phyloP scores from a whole-genome alignment of 2,888 invertebrate genomes.

The Epsilonema sp. region DNA sequence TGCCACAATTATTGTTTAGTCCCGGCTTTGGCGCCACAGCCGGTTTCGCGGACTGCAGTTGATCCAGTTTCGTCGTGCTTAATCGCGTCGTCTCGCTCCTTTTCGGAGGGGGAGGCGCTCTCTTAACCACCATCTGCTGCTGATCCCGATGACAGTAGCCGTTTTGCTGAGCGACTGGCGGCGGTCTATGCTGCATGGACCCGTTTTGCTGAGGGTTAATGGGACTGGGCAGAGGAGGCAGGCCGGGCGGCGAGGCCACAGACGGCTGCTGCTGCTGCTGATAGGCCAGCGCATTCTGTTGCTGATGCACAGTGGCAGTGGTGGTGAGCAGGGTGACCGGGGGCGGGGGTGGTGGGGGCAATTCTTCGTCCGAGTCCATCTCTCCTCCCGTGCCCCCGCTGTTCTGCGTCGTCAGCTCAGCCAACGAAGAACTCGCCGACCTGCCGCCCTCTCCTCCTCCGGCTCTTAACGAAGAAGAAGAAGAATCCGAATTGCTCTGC shows the following conservation, averaged over 20 bases:
- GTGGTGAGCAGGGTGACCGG: constrained; percentile 2
- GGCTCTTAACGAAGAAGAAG: neutral
- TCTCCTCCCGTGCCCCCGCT: constrained; percentile 8
- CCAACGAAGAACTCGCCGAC: too few species aligned
- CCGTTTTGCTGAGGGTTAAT: neutral
- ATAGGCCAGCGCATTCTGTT: too few species aligned
- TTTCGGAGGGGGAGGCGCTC: constrained; percentile 23
- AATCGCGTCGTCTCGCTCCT: constrained; percentile 18
- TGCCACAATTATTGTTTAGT: too few species aligned
- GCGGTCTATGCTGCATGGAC: constrained; percentile 7
- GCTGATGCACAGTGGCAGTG: neutral
- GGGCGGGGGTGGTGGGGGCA: constrained; percentile 20
- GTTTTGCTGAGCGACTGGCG: too few species aligned
- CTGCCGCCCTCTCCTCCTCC: too few species aligned
- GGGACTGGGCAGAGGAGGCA: neutral
- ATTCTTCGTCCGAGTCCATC: constrained; percentile 24
- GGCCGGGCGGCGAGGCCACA: constrained; percentile 1
- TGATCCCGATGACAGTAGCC: too few species aligned
- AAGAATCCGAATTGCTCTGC: neutral
- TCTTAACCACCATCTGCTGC: too few species aligned
- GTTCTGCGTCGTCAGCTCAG: too few species aligned
- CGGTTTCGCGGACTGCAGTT: neutral
- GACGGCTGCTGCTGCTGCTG: too few species aligned
- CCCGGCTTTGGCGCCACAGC: neutral
- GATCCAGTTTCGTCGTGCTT: neutral